Percentiles rank a stretch among this genome's conserved stretches.
phyloP scores from a whole-genome alignment of 2,113 vertebrate species.

The Semnornis frantzii region DNA sequence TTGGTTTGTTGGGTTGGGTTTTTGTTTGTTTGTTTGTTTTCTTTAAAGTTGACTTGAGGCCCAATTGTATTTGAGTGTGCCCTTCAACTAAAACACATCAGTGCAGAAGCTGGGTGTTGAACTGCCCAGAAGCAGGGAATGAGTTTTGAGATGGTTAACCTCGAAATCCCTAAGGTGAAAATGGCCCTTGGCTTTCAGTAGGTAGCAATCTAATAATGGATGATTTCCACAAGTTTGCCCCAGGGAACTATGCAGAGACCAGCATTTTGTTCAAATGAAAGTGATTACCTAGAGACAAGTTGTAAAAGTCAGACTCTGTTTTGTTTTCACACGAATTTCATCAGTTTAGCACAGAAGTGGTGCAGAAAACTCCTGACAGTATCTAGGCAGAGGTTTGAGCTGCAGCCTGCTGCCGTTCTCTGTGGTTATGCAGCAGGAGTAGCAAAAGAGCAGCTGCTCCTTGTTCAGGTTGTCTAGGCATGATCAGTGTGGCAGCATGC shows the following conservation, averaged over 20 bases:
- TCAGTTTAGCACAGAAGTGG: not conserved
- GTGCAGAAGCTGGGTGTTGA: not conserved
- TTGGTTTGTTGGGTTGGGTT: not conserved
- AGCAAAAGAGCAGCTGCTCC: not conserved
- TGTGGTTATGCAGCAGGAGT: not conserved
- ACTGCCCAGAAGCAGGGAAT: not conserved
- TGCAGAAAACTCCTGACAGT: not conserved
- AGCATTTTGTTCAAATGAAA: not conserved
- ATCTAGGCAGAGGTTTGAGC: not conserved
- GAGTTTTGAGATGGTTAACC: not conserved
- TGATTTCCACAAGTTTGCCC: not conserved
- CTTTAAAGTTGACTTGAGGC: not conserved
- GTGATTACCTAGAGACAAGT: not conserved
- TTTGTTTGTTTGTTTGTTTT: not conserved
- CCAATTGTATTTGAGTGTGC: not conserved
- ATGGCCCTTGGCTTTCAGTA: not conserved
- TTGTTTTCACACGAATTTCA: not conserved
- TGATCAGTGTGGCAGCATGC: rapidly evolving
- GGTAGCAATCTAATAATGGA: not conserved
- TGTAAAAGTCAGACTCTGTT: not conserved
- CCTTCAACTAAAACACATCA: not conserved
- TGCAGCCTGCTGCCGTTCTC: not conserved
- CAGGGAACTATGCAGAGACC: not conserved
- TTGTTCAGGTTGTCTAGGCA: not conserved
- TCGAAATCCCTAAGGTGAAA: not conserved